A percentile compares a stretch with the other conserved stretches of the same genome.
These are phyloP conservation scores for Heliothis peltigera DNA, from an alignment of 2,888 invertebrate genomes.

Conservation along the genomic window DNA sequence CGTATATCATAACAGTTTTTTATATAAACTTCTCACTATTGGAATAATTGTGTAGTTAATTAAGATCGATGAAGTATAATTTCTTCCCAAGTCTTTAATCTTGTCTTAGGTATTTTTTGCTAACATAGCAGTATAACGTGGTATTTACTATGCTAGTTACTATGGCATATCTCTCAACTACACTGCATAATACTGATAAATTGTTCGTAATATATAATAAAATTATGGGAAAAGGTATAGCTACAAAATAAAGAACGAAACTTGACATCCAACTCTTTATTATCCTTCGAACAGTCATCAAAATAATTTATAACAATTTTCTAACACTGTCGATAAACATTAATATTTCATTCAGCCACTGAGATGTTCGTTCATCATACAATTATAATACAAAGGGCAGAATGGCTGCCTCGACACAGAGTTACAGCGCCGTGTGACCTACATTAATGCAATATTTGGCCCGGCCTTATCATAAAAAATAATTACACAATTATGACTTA, in stretches of 20 bases:
- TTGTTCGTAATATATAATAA: neutral
- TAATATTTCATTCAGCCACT: constrained; percentile 88
- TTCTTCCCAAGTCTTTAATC: no score
- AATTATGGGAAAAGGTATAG: constrained; percentile 34
- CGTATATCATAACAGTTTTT: no score
- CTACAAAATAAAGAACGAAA: constrained; percentile 75
- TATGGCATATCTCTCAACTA: neutral
- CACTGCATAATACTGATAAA: neutral
- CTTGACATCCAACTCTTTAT: constrained; percentile 91
- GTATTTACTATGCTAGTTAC: no score
- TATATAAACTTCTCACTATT: no score
- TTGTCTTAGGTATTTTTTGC: no score
- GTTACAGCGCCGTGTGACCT: constrained; percentile 84
- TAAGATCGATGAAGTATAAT: no score
- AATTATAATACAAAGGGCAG: constrained; percentile 81
- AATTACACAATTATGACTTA: constrained; percentile 89
- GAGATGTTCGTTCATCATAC: constrained; percentile 85
- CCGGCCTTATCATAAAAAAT: constrained; percentile 89
- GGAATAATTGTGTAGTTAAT: no score
- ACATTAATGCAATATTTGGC: constrained; percentile 89
- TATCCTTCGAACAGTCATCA: constrained; percentile 91
- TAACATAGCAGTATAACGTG: no score
- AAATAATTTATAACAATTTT: constrained; percentile 91
- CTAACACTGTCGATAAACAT: constrained; percentile 90
- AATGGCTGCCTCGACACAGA: constrained; percentile 79